A percentile compares a stretch with the other conserved stretches of the same genome.
Evolutionary conservation across 2,888 invertebrate genomes (phyloP).

Genomic region (Parasteatoda lunata): DNA sequence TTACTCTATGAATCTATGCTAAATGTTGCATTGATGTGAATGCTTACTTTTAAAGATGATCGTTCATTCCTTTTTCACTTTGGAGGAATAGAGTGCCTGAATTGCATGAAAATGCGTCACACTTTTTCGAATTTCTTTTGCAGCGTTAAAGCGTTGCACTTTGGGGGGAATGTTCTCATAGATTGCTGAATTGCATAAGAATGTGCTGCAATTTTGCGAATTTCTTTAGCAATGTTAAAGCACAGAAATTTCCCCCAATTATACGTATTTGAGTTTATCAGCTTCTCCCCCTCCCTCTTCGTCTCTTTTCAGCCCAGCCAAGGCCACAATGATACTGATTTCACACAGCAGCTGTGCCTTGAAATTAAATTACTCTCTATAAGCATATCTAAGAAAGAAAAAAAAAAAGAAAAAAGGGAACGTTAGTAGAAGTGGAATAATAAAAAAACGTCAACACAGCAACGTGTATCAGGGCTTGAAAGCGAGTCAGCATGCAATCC

Average conservation of each 20-base stretch:
- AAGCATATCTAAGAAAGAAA: not conserved
- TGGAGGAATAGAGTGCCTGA: too few species aligned
- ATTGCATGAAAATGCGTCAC: too few species aligned
- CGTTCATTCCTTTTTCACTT: too few species aligned
- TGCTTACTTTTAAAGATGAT: too few species aligned
- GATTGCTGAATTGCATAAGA: too few species aligned
- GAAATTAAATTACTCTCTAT: slow-evolving; percentile 51
- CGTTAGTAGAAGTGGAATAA: not conserved
- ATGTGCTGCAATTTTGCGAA: too few species aligned
- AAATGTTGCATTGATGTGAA: too few species aligned
- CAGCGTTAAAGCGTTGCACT: too few species aligned
- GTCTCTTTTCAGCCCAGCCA: slow-evolving; percentile 8
- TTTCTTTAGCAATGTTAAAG: too few species aligned
- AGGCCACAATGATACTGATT: slow-evolving; percentile 8
- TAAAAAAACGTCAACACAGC: slow-evolving; percentile 61
- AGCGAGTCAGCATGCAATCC: slow-evolving; percentile 39
- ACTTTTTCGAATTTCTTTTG: too few species aligned
- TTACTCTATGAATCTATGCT: too few species aligned
- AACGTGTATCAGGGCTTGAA: slow-evolving; percentile 40
- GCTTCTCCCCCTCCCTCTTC: not conserved
- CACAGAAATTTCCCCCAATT: not conserved
- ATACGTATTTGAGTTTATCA: not conserved
- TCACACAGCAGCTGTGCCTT: slow-evolving; percentile 45
- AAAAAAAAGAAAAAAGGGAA: not conserved
- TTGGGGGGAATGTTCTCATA: too few species aligned